phyloP scores from a whole-genome alignment of 2,888 invertebrate genomes.

The Portevinia maculata region DNA sequence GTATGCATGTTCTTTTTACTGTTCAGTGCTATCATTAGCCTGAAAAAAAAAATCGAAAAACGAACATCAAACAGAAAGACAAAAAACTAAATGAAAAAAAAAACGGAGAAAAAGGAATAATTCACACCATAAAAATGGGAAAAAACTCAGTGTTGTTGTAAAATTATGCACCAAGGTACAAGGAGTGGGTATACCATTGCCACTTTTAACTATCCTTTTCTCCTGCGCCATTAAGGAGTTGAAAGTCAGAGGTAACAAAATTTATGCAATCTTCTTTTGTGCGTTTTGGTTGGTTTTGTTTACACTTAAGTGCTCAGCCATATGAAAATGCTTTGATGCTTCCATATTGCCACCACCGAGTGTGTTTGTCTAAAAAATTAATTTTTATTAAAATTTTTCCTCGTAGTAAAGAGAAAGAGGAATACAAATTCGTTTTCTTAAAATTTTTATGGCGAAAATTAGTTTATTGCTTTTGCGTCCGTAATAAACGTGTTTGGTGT shows the following conservation, averaged over 20 bases:
- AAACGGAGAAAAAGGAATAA: conserved; percentile 25
- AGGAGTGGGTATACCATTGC: neutral
- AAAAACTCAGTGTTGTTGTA: conserved; percentile 55
- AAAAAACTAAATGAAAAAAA: neutral
- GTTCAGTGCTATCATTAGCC: conserved; percentile 38
- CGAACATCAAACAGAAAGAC: conserved; percentile 16
- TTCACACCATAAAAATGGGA: conserved; percentile 55
- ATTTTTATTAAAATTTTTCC: conserved; percentile 44
- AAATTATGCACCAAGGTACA: conserved; percentile 63
- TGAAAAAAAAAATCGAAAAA: neutral
- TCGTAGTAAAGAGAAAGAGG: neutral
- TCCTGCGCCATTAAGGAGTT: conserved; percentile 40
- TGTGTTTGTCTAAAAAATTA: conserved; percentile 46
- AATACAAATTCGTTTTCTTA: conserved; percentile 37
- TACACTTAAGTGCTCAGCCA: conserved; percentile 56
- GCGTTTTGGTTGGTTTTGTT: conserved; percentile 29
- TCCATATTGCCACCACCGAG: neutral
- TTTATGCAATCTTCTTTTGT: conserved; percentile 53
- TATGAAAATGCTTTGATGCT: conserved; percentile 33
- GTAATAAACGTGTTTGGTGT: conserved; percentile 5
- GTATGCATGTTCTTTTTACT: neutral
- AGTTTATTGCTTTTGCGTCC: conserved; percentile 32
- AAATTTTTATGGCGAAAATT: conserved; percentile 50
- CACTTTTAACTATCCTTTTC: conserved; percentile 31
- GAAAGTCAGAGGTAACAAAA: conserved; percentile 60